Evolutionary conservation across 2,888 invertebrate species (phyloP).

Genomic region (Spodoptera picta): DNA sequence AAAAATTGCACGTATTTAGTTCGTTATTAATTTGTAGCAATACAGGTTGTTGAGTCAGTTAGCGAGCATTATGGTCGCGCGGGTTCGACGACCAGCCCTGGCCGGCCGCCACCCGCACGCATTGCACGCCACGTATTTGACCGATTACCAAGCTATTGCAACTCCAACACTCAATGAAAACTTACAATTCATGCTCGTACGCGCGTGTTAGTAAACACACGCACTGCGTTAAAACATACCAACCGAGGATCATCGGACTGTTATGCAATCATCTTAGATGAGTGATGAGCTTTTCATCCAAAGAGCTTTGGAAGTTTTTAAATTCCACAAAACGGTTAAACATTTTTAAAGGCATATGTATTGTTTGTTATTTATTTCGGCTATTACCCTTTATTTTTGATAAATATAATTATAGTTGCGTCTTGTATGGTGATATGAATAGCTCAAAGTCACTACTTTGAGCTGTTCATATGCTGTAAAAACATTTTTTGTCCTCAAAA

Average conservation of each 20-base stretch:
- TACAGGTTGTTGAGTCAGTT: conserved; percentile 60
- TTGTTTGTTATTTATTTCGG: no score
- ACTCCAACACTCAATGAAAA: conserved; percentile 74
- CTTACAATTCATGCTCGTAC: conserved; percentile 70
- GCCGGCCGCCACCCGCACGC: conserved; percentile 64
- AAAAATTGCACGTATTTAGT: conserved; percentile 48
- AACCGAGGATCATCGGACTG: conserved; percentile 2
- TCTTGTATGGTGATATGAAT: no score
- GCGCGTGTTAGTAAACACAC: conserved; percentile 58
- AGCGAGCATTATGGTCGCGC: conserved; percentile 51
- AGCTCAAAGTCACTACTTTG: no score
- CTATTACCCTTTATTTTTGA: no score
- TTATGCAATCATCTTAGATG: not conserved
- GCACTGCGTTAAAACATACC: conserved; percentile 18
- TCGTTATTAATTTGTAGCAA: conserved; percentile 61
- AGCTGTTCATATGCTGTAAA: no score
- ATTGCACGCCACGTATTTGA: conserved; percentile 72
- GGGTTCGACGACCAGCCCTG: conserved; percentile 82
- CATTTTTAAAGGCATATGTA: no score
- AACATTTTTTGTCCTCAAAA: no score
- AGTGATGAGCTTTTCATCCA: no score
- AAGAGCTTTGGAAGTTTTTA: no score
- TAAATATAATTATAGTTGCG: no score
- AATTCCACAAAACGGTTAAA: no score
- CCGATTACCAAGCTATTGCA: conserved; percentile 74